Percentiles rank a stretch among this genome's conserved stretches.
Evolutionary conservation across 2,888 invertebrate genomes (phyloP).

Genomic region (Mesorhabditis belari): DNA sequence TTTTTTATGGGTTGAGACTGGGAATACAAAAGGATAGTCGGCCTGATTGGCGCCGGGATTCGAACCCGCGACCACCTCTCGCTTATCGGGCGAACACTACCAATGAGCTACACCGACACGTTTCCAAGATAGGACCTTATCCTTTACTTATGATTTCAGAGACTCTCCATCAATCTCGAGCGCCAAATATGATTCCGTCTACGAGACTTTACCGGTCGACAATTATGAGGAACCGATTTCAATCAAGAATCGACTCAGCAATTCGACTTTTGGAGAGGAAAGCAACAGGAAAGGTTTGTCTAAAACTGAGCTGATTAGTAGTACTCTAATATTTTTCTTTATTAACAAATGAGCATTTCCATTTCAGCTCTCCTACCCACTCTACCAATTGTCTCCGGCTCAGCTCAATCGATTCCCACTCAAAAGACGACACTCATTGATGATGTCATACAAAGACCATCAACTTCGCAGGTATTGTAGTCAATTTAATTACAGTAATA

Average conservation of each 20-base stretch:
- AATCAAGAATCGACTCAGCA: constrained; percentile 10
- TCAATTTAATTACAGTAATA: no score
- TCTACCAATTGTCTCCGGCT: constrained; percentile 4
- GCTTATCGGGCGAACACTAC: no score
- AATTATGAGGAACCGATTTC: constrained; percentile 29
- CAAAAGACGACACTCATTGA: constrained; percentile 17
- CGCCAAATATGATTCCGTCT: constrained; percentile 30
- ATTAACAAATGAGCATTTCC: neutral
- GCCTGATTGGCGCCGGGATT: no score
- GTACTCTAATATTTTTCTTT: neutral
- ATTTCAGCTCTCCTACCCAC: neutral
- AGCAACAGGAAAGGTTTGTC: neutral
- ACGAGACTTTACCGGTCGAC: constrained; percentile 28
- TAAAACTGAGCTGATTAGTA: neutral
- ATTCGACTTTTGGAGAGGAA: constrained; percentile 10
- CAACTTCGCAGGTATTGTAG: neutral
- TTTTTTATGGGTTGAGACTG: no score
- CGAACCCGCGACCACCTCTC: no score
- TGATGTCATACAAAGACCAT: constrained; percentile 6
- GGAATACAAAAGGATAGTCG: no score
- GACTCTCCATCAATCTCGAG: neutral
- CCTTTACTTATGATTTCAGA: neutral
- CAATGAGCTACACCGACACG: no score
- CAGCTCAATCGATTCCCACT: constrained; percentile 13
- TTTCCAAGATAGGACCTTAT: neutral